Evolutionary conservation across 2,888 invertebrate genomes (phyloP), one percentile per base, ranked within the genome.

Genomic region (Epinotia bilunana): DNA sequence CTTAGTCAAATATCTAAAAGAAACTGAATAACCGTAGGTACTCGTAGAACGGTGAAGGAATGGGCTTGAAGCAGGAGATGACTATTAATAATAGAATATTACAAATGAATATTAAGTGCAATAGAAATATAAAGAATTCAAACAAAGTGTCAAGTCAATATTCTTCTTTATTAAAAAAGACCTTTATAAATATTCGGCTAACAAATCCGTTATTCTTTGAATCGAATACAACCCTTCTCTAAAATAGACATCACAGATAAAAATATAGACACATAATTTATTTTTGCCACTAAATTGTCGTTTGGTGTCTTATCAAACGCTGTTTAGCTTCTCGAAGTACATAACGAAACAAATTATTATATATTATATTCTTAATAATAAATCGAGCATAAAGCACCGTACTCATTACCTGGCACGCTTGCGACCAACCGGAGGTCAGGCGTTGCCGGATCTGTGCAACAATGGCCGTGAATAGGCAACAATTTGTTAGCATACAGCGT

Each of bases 201-300:
- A 90, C 88, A 90, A 86, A 86, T 86, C 83, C 83, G 84, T 81
- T 84, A 81, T 83, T 78, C 80, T 83, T 83, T 80, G 84, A 88
- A 89, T 78, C 84, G 85, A 88, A 88, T 85, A 86, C 85, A 88
- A 85, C 83, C 83, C 80, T 81, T 84, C 83, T 88, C 88, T 91
- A 91, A 88, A 91, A 90, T 92, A 92, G 89, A 91, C 92, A 92
- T 93, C 93, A 92, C 92, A 92, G 92, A 91, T 91, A 92, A 92
- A 92, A 91, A 91, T 90, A 92, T 88, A 87, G 86, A 90, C 86
- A 90, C 88, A 90, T 87, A 90, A 89, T 89, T 88, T 88, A 78
- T 76, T 84, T 87, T 88, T 86, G 86, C 85, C 87, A 86, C 87
- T 86, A 86, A 87, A 83, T 83, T 76, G 72, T 74, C 79, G 82